Percentiles rank a stretch among this genome's conserved stretches.
phyloP scores from a whole-genome alignment of 2,797 vertebrate genomes.

The Leucoraja ocellata region DNA sequence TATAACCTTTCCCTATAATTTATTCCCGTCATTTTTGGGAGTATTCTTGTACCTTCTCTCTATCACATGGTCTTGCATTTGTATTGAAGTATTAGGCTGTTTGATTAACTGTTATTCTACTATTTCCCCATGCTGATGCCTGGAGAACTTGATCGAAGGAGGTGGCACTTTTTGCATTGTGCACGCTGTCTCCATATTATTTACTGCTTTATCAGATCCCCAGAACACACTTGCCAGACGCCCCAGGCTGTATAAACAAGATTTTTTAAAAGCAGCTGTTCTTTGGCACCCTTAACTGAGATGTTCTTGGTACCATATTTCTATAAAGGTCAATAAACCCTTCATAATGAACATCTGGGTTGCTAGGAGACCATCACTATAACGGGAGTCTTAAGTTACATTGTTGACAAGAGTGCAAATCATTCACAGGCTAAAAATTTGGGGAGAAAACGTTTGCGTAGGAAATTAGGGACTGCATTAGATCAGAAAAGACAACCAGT shows the following conservation, averaged over 20 bases:
- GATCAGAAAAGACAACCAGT: not conserved
- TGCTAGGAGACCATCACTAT: not conserved
- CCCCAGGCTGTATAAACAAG: not conserved
- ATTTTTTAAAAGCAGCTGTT: not conserved
- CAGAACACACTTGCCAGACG: not conserved
- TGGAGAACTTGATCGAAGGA: no score
- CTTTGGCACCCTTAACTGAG: not conserved
- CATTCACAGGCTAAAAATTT: not conserved
- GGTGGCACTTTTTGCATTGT: not conserved
- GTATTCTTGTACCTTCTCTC: not conserved
- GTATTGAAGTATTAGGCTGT: not conserved
- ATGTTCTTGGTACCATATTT: not conserved
- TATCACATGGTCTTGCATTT: not conserved
- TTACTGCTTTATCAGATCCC: not conserved
- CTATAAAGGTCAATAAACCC: slow-evolving; percentile 9
- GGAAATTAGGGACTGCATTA: not conserved
- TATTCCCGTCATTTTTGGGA: not conserved
- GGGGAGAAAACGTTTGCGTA: not conserved
- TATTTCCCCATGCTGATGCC: not conserved
- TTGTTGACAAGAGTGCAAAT: not conserved
- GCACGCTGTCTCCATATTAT: not conserved
- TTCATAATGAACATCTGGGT: slow-evolving; percentile 6
- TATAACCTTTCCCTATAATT: not conserved
- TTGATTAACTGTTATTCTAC: not conserved
- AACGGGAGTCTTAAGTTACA: not conserved